Percentiles rank a stretch among this genome's conserved stretches.
Evolutionary conservation across 2,888 invertebrate species (phyloP).

Genomic region (Drosophila dives): DNA sequence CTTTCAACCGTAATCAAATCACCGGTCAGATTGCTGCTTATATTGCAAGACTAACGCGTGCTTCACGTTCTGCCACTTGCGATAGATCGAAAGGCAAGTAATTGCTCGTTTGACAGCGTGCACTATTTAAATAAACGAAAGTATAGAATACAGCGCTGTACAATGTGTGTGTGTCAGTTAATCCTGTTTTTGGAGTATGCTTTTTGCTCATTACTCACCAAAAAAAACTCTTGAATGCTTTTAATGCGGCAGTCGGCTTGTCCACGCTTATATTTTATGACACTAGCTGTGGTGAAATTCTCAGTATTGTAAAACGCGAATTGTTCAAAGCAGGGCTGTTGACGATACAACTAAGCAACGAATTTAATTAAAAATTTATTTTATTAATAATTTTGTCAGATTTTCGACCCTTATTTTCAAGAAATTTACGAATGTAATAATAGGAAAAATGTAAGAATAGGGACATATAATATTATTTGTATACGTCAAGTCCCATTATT

Average conservation of each 20-base stretch:
- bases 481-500: background rate
- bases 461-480: background rate
- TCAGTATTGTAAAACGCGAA: slow-evolving; percentile 37
- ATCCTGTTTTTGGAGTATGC: background rate
- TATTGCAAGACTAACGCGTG: slow-evolving; percentile 42
- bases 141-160: background rate
- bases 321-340: background rate
- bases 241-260: slow-evolving; percentile 25
- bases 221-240: slow-evolving; percentile 28
- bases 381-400: background rate
- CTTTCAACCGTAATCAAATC: slow-evolving; percentile 12
- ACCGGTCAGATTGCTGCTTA: slow-evolving; percentile 5
- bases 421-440: slow-evolving; percentile 12
- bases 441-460: no score
- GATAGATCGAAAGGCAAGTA: slow-evolving; percentile 12
- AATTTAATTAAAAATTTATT: background rate
- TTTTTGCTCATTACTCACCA: slow-evolving; percentile 27
- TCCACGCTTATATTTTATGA: slow-evolving; percentile 57
- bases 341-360: slow-evolving; percentile 11
- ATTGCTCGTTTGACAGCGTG: slow-evolving; percentile 1
- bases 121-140: slow-evolving; percentile 6
- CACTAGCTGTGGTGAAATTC: slow-evolving; percentile 19
- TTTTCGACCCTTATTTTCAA: slow-evolving; percentile 13
- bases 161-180: background rate
- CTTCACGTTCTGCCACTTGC: slow-evolving; percentile 29